Evolutionary conservation across 1,140 invertebrate genomes (phyloP), one percentile per base, ranked within the genome.

Genomic region (Anadara kagoshimensis): DNA sequence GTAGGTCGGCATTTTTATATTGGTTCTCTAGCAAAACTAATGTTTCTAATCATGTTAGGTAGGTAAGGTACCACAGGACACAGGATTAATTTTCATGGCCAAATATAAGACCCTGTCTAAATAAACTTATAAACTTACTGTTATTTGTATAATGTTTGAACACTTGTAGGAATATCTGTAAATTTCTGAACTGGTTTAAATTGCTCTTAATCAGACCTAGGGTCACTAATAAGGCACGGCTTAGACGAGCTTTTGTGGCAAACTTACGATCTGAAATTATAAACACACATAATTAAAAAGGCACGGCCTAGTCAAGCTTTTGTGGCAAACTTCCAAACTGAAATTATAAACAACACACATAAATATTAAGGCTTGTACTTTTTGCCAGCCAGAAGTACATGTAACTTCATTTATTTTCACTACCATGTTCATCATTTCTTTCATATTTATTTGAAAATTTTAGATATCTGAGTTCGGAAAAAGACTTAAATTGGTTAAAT

Each of bases 121-220:
- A 26, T 54, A 44, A 63, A 2, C 10, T 5, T 3, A n/a, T 45
- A 2, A 16, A 82, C 87, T 83, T 78, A 89, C 87, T 85, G 65
- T 89, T 88, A 58, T 80, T 81, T 5, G 87, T 82, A 70, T 89
- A 89, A 12, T 84, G 70, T 76, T 87, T 86, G 29, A 89, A 79
- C 11, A 89, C 87, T 56, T 82, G 84, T 1, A 88, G 71, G 7
- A 88, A 58, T 43, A 76, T 72, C 64, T 83, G 83, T 11, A 89
- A 78, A 29, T 79, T 77, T 41, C 79, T 76, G 47, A 84, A 83
- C 62, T 82, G 75, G 69, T 67, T 73, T 29, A 73, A 73, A 64
- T 86, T 80, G 49, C 76, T 85, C 71, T 85, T 87, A 18, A 89
- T 78, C 61, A 89, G 69, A 41, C 72, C 77, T 51, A 87, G 68